These are phyloP conservation scores for Diabrotica undecimpunctata DNA, from an alignment of 1,140 invertebrate genomes.

Conservation along the genomic window DNA sequence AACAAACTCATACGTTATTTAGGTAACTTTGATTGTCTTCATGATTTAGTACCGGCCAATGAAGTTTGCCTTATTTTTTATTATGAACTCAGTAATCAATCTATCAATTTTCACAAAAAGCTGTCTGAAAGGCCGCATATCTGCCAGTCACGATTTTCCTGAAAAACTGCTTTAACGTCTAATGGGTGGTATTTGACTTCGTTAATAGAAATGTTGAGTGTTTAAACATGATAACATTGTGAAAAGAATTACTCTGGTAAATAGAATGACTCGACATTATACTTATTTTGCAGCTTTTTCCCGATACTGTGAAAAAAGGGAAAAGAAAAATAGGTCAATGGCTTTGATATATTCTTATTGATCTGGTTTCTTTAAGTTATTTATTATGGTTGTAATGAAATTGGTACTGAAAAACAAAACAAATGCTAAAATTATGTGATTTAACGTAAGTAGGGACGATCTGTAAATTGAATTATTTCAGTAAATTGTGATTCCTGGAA, in stretches of 20 bases:
- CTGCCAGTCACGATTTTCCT: slow-evolving; percentile 13
- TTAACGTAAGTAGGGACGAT: too few species aligned
- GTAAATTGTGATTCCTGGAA: too few species aligned
- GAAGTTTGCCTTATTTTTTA: background rate
- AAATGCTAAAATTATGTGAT: too few species aligned
- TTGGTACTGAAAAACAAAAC: too few species aligned
- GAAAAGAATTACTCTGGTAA: slow-evolving; percentile 11
- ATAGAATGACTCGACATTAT: slow-evolving; percentile 11
- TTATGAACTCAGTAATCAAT: slow-evolving; percentile 1
- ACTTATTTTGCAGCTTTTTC: background rate
- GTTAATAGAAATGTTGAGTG: slow-evolving; percentile 14
- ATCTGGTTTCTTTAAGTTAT: too few species aligned
- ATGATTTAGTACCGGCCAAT: background rate
- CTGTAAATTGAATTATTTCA: too few species aligned
- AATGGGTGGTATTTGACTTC: slow-evolving; percentile 10
- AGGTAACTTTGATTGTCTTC: too few species aligned
- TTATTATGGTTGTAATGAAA: too few species aligned
- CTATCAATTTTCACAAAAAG: slow-evolving; percentile 12
- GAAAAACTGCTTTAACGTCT: slow-evolving; percentile 13
- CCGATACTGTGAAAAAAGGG: background rate
- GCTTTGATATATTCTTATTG: too few species aligned
- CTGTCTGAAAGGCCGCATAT: slow-evolving; percentile 1
- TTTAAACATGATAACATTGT: slow-evolving; percentile 15
- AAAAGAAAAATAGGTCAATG: background rate
- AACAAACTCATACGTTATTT: too few species aligned